phyloP scores from a whole-genome alignment of 2,797 vertebrate genomes.

The Xyrichtys novacula region DNA sequence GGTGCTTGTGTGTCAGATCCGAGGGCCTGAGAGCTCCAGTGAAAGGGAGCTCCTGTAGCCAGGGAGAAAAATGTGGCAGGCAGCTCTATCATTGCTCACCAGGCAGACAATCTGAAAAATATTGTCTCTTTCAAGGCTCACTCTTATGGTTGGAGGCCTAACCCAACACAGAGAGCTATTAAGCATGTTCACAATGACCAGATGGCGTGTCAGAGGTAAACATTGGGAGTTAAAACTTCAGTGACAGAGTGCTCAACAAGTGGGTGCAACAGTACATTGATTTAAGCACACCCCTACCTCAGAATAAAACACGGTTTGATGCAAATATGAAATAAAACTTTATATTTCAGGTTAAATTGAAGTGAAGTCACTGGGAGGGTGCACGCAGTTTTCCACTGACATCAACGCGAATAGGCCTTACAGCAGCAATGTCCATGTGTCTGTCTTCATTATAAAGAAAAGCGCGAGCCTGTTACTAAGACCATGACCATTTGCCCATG shows the following conservation, averaged over 20 bases:
- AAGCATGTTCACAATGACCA: slow-evolving; percentile 83
- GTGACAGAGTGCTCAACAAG: slow-evolving; percentile 58
- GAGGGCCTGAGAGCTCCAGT: slow-evolving; percentile 86
- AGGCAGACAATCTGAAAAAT: slow-evolving; percentile 87
- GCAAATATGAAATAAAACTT: too few relatives aligned
- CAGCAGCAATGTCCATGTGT: slow-evolving; percentile 44
- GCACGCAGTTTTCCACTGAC: slow-evolving; percentile 41
- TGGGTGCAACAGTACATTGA: slow-evolving; percentile 28
- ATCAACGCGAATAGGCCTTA: slow-evolving; percentile 16
- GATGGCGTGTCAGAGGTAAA: slow-evolving; percentile 82
- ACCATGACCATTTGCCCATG: slow-evolving; percentile 44
- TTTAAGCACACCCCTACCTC: too few relatives aligned
- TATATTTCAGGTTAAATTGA: too few relatives aligned
- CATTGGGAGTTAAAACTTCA: too few relatives aligned
- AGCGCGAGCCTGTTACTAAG: slow-evolving; percentile 59
- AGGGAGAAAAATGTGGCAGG: slow-evolving; percentile 94
- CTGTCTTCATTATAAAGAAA: slow-evolving; percentile 66
- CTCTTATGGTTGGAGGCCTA: slow-evolving; percentile 80
- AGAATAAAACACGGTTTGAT: too few relatives aligned
- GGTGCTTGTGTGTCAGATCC: slow-evolving; percentile 85
- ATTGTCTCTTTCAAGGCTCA: slow-evolving; percentile 84
- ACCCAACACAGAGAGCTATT: slow-evolving; percentile 84
- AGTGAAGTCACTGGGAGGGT: slow-evolving; percentile 20
- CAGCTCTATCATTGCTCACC: slow-evolving; percentile 90
- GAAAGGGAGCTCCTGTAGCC: slow-evolving; percentile 92